A percentile compares a stretch with the other conserved stretches of the same genome.
Conservation (phyloP, 2,797 vertebrate genomes). For the Trachops cirrhosus region DNA sequence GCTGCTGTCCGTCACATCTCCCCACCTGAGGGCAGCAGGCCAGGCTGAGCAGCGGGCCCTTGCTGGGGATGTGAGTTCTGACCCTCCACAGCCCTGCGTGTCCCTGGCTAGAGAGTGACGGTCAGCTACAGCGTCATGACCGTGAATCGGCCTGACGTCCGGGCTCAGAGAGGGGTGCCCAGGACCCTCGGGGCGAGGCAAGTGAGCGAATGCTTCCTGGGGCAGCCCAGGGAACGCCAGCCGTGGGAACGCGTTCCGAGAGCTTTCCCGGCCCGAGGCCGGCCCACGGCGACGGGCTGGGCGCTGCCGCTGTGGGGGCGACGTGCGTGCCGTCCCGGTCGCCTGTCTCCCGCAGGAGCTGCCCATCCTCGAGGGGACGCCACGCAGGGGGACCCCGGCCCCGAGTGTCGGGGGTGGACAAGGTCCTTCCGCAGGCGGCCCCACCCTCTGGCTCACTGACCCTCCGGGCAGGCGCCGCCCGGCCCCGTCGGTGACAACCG, state of each 20-base stretch:
- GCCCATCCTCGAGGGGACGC: background rate
- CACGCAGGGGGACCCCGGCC: background rate
- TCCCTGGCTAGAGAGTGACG: background rate
- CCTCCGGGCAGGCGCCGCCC: background rate
- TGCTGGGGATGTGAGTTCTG: too few species aligned
- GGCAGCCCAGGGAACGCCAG: too few species aligned
- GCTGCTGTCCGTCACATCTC: slow-evolving; percentile 84
- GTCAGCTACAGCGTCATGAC: background rate
- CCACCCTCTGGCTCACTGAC: too few species aligned
- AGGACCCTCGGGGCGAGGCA: rapidly evolving
- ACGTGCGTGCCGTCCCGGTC: rapidly evolving
- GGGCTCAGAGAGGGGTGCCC: background rate
- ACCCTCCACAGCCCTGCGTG: rapidly evolving
- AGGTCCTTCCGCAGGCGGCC: too few species aligned
- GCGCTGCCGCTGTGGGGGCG: rapidly evolving
- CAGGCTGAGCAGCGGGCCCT: background rate
- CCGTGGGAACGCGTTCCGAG: background rate
- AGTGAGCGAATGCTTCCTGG: background rate
- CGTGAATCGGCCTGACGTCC: background rate
- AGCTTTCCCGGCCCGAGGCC: background rate
- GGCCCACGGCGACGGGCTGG: too few species aligned
- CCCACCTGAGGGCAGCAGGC: background rate
- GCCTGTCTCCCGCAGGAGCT: background rate
- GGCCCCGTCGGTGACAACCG: background rate
- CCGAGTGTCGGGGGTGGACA: too few species aligned